Evolutionary conservation across 2,797 vertebrate species (phyloP).

Genomic region (Cirrhinus mrigala): DNA sequence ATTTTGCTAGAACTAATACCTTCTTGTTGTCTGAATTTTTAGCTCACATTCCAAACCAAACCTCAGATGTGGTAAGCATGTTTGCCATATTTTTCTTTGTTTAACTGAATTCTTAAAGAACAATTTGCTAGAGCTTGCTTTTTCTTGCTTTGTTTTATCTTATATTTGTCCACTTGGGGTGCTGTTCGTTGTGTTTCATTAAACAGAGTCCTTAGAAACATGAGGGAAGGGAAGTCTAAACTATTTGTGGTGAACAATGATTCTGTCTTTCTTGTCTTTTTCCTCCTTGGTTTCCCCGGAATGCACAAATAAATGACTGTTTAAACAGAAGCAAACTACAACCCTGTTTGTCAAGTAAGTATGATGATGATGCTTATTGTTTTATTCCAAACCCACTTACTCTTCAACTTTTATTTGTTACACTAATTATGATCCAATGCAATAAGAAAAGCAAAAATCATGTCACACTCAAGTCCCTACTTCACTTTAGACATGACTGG

Average conservation of each 20-base stretch:
- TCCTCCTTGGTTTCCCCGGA: slow-evolving; percentile 7
- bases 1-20: slow-evolving; percentile 12
- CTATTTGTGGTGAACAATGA: slow-evolving; percentile 40
- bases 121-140: not conserved
- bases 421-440: not conserved
- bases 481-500: slow-evolving; percentile 87
- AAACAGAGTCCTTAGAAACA: not conserved
- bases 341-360: slow-evolving; percentile 60
- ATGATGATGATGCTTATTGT: not conserved
- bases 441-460: not conserved
- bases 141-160: not conserved
- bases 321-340: slow-evolving; percentile 38
- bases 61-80: slow-evolving; percentile 51
- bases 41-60: slow-evolving; percentile 52
- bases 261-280: slow-evolving; percentile 45
- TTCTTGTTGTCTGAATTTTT: slow-evolving; percentile 14
- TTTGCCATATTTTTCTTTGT: not conserved
- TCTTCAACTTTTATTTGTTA: not conserved
- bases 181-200: slow-evolving; percentile 68
- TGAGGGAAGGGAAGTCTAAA: not conserved
- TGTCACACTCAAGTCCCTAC: not conserved
- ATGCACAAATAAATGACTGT: not conserved
- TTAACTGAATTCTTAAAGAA: not conserved
- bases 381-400: not conserved
- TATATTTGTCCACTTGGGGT: slow-evolving; percentile 64